Evolutionary conservation across 2,888 invertebrate species (phyloP).

Genomic region (Euzophera pinguis): DNA sequence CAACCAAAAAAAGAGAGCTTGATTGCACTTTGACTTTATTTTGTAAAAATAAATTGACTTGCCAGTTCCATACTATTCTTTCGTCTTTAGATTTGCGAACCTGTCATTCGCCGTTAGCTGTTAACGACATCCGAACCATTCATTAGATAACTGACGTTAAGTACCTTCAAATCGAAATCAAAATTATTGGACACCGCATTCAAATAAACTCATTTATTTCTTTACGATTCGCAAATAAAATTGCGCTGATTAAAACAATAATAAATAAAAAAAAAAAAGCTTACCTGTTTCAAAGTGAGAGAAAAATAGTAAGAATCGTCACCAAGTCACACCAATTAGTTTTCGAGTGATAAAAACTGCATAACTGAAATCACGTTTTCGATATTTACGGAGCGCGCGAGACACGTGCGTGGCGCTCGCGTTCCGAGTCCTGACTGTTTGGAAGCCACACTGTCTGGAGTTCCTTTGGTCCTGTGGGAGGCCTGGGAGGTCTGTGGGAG

Average conservation of each 20-base stretch:
- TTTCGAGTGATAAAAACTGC: slow-evolving; percentile 51
- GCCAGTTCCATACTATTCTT: slow-evolving; percentile 27
- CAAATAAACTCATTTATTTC: background rate
- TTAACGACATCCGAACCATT: slow-evolving; percentile 27
- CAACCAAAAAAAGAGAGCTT: too few relatives aligned
- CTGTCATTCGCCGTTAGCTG: slow-evolving; percentile 35
- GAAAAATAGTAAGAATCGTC: slow-evolving; percentile 27
- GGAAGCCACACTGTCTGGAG: slow-evolving; percentile 36
- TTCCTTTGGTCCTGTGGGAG: slow-evolving; percentile 47
- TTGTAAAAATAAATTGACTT: background rate
- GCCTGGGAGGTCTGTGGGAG: slow-evolving; percentile 14
- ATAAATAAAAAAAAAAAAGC: slow-evolving; percentile 23
- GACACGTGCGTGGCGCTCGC: slow-evolving; percentile 40
- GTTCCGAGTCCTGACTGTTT: slow-evolving; percentile 53
- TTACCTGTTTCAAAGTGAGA: slow-evolving; percentile 37
- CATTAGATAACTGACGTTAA: slow-evolving; percentile 14
- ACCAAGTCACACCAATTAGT: slow-evolving; percentile 44
- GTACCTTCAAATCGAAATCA: background rate
- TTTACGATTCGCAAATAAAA: too few relatives aligned
- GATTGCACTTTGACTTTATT: too few relatives aligned
- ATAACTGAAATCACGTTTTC: slow-evolving; percentile 50
- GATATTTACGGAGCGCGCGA: slow-evolving; percentile 24
- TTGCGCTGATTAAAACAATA: background rate
- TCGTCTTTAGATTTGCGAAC: slow-evolving; percentile 30
- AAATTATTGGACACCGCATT: background rate